Percentiles rank a stretch among this genome's conserved stretches.
Evolutionary conservation across 1,140 invertebrate species (phyloP).

Genomic region (Caerostris extrusa): DNA sequence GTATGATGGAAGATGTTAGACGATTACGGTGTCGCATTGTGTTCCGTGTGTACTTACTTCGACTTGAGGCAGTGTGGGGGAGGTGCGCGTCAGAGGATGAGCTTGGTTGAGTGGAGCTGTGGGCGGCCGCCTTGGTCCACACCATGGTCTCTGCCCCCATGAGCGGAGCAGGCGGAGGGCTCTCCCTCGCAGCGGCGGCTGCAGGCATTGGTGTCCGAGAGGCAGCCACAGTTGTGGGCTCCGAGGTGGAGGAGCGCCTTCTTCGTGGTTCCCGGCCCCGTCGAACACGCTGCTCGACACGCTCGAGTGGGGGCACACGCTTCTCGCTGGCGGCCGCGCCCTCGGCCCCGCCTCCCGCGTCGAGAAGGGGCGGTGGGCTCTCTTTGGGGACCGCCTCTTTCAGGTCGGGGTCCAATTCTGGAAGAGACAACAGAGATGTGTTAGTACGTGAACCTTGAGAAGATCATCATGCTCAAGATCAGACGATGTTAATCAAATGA

Average conservation of each 20-base stretch:
- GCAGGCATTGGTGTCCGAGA: slow-evolving; percentile 68
- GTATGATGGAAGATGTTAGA: no score
- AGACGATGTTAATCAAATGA: no score
- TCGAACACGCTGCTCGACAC: slow-evolving; percentile 75
- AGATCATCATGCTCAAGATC: no score
- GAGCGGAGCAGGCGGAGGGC: slow-evolving; percentile 69
- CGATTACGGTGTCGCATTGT: no score
- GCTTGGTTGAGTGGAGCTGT: slow-evolving; percentile 68
- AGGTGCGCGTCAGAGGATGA: slow-evolving; percentile 37
- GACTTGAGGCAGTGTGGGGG: slow-evolving; percentile 53
- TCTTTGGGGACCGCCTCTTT: slow-evolving; percentile 30
- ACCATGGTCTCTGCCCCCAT: slow-evolving; percentile 77
- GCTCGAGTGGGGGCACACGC: slow-evolving; percentile 69
- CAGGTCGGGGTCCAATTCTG: slow-evolving; percentile 47
- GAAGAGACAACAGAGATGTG: background rate
- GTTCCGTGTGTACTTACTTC: slow-evolving; percentile 13
- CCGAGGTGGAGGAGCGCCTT: slow-evolving; percentile 67
- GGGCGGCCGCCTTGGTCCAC: slow-evolving; percentile 54
- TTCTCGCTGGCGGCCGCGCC: slow-evolving; percentile 11
- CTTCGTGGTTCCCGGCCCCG: slow-evolving; percentile 53
- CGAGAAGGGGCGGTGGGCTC: slow-evolving; percentile 28
- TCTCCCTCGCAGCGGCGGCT: slow-evolving; percentile 18
- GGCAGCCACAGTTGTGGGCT: slow-evolving; percentile 76
- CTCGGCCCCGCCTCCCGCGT: slow-evolving; percentile 32
- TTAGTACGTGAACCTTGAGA: no score